Percentiles rank a stretch among this genome's conserved stretches.
These are phyloP conservation scores for Nasonia vitripennis DNA, from an alignment of 1,140 invertebrate genomes.

Conservation along the genomic window DNA sequence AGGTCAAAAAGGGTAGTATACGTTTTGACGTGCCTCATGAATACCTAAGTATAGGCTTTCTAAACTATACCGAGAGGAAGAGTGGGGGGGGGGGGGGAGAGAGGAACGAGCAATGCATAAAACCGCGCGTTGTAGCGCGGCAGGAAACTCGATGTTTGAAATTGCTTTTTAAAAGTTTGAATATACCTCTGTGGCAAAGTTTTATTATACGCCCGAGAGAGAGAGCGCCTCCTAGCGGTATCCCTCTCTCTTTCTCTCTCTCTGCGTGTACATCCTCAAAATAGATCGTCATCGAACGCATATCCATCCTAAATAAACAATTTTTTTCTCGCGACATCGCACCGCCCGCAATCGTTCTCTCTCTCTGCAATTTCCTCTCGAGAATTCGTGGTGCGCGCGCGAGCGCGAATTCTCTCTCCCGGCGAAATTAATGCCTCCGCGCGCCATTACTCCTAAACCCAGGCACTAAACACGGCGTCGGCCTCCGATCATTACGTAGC, in stretches of 20 bases:
- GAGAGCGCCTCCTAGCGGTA: not conserved
- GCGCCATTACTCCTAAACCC: not conserved
- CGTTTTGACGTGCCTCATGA: conserved; percentile 14
- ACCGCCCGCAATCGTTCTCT: not conserved
- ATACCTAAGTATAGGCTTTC: conserved; percentile 27
- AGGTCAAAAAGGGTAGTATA: conserved; percentile 3
- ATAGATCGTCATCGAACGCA: not conserved
- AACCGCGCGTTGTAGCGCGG: not conserved
- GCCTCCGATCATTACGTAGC: conserved; percentile 10
- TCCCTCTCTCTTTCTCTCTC: not conserved
- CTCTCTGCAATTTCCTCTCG: not conserved
- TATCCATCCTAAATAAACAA: not conserved
- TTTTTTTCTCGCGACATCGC: not conserved
- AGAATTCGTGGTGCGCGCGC: not conserved
- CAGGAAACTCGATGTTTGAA: conserved; percentile 12
- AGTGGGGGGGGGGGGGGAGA: not conserved
- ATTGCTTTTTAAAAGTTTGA: conserved; percentile 21
- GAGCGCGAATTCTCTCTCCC: not conserved
- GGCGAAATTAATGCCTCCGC: conserved; percentile 1
- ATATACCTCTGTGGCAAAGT: not conserved
- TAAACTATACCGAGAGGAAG: not conserved
- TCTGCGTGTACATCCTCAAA: not conserved
- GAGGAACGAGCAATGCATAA: conserved; percentile 18
- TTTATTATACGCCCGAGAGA: not conserved
- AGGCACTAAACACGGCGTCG: not conserved